These are phyloP conservation scores for Ernsta delagoae DNA, from an alignment of 2,888 invertebrate genomes.

Conservation along the genomic window DNA sequence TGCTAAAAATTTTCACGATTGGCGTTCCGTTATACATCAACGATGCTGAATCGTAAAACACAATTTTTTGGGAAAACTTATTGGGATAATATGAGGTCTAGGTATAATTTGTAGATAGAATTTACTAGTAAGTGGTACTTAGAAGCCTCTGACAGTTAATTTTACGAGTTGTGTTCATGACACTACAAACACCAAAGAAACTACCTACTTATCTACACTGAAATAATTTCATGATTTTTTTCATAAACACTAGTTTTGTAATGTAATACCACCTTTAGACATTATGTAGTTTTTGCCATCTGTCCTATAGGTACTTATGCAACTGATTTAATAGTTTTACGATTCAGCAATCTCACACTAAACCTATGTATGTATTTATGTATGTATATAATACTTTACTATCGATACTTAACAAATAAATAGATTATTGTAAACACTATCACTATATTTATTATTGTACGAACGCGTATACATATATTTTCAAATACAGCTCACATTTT, in stretches of 20 bases:
- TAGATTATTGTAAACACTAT: constrained; percentile 65
- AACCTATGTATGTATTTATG: background rate
- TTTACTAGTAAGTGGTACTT: too few species aligned
- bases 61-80: background rate
- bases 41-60: constrained; percentile 3
- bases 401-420: constrained; percentile 70
- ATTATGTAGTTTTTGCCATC: too few species aligned
- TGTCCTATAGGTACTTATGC: too few species aligned
- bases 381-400: constrained; percentile 59
- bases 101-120: too few species aligned
- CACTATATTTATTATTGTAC: constrained; percentile 80
- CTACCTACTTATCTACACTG: too few species aligned
- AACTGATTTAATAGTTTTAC: constrained; percentile 4
- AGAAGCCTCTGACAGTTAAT: too few species aligned
- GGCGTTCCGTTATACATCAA: background rate
- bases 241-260: too few species aligned
- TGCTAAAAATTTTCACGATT: background rate
- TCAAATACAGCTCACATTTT: constrained; percentile 73
- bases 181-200: too few species aligned
- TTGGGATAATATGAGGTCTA: too few species aligned
- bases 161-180: too few species aligned
- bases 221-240: too few species aligned
- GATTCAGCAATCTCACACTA: constrained; percentile 1
- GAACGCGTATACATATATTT: constrained; percentile 83
- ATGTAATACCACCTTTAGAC: too few species aligned